Base-by-base conservation (phyloP, 2,113 vertebrate species). In the Eupsittula cactorum region DNA sequence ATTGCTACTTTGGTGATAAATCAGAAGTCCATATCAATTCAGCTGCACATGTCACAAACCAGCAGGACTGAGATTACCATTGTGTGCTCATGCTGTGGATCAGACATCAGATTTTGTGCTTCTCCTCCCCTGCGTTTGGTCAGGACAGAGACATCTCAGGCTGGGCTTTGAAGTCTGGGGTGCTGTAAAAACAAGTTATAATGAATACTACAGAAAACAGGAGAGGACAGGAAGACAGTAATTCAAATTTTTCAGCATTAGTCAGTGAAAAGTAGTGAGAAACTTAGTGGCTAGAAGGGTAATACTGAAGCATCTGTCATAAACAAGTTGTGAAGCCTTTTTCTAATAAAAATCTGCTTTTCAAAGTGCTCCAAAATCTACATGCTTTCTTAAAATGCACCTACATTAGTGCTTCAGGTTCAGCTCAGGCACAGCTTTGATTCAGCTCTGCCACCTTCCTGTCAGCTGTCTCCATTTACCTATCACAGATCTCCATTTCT, bases 1-100 rank as follows among this genome's bases (percentile, higher is more conserved):
- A 27, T 64, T 87, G 46, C 50, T 75, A 16, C 42, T 93, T 81
- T 67, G 53, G 65, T 88, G 67, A 91, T 92, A 90, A 96, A 95
- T 93, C 76, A 82, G 59, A 73, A 82, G 57, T 29, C 57, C 10
- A 1, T 64, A 85, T 71, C 75, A 82, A 17, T 81, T 77, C 74
- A 87, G 62, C 39, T 91, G 69, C 73, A 49, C 28, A 29, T 35
- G 37, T 21, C 28, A 81, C 77, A 91, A 78, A 89, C 28, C 74
- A 78, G 74, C 65, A 95, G 73, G 92, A 84, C 55, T 44, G 71
- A 90, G 71, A 71, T 49, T 83, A 92, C 33, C 33, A 73, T 24
- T 81, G 49, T 41, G 55, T 16, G 75, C 71, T 84, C 50, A 53
- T 2, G 4, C 55, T 81, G 65, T 1, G 0, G 57, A 87, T 81